Evolutionary conservation across 37 sponge, comb jelly and placozoan genomes (phyloP).

Genomic region (Axinella damicornis): DNA sequence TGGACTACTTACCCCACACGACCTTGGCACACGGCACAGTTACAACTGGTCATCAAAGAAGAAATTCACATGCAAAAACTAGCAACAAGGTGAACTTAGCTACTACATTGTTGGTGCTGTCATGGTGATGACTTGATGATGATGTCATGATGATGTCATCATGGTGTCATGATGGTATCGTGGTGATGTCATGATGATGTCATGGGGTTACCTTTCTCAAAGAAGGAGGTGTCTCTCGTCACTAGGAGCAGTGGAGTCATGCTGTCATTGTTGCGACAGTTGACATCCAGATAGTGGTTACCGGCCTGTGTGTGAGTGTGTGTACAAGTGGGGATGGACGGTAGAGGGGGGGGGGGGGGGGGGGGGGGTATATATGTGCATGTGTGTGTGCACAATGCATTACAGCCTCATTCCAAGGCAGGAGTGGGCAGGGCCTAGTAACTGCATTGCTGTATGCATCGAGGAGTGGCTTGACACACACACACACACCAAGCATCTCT

Average conservation of each 20-base stretch:
- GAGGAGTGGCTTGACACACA: neutral
- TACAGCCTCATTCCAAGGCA: no score
- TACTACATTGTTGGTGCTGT: no score
- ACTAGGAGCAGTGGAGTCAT: constrained; percentile 92
- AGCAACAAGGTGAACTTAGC: no score
- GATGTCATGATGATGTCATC: no score
- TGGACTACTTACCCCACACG: no score
- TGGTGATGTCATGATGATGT: neutral
- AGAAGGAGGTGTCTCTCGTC: constrained; percentile 80
- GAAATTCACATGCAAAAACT: no score
- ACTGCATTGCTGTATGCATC: neutral
- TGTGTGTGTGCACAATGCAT: neutral
- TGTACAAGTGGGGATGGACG: constrained; percentile 13
- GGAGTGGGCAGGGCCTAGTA: neutral
- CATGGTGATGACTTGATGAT: no score
- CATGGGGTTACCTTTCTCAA: constrained; percentile 73
- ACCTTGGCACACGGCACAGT: no score
- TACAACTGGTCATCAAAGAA: no score
- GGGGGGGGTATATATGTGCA: neutral
- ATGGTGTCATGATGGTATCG: neutral
- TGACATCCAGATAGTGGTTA: constrained; percentile 76
- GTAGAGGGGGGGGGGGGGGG: constrained; percentile 1
- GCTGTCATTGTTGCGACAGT: constrained; percentile 78
- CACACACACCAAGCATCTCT: constrained; percentile 57
- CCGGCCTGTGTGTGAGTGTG: constrained; percentile 54